phyloP scores from a whole-genome alignment of 2,113 vertebrate species.

The Tichodroma muraria region DNA sequence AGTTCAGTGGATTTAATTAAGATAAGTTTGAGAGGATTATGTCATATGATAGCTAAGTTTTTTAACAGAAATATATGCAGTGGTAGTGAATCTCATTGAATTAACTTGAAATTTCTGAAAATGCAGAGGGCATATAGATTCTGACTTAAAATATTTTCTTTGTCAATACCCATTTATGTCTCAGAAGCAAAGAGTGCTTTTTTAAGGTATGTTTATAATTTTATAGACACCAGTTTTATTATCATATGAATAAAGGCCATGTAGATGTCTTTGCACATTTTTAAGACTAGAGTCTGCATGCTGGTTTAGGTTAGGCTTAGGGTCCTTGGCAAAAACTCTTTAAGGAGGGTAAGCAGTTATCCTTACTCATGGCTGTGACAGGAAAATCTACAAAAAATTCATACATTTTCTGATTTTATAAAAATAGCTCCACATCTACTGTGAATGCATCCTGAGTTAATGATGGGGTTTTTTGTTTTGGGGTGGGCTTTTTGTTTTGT shows the following conservation, averaged over 20 bases:
- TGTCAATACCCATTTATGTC: not conserved
- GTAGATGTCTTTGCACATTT: not conserved
- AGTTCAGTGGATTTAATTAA: not conserved
- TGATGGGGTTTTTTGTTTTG: not conserved
- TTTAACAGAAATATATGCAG: not conserved
- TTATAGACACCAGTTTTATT: not conserved
- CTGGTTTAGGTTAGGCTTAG: not conserved
- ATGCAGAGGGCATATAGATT: not conserved
- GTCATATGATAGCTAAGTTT: not conserved
- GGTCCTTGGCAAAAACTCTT: not conserved
- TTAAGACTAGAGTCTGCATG: not conserved
- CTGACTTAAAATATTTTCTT: not conserved
- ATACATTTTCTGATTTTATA: not conserved
- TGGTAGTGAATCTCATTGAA: not conserved
- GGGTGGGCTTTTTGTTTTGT: not conserved
- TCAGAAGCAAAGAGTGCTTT: not conserved
- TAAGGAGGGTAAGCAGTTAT: not conserved
- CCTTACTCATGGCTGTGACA: not conserved
- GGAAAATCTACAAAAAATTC: not conserved
- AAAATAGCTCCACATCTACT: not conserved
- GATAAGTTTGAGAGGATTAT: not conserved
- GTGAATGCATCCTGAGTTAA: not conserved
- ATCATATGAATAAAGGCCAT: not conserved
- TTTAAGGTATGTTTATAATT: not conserved
- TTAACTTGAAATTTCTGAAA: not conserved